Evolutionary conservation across 2,113 vertebrate genomes (phyloP).

Genomic region (Clarias gariepinus): DNA sequence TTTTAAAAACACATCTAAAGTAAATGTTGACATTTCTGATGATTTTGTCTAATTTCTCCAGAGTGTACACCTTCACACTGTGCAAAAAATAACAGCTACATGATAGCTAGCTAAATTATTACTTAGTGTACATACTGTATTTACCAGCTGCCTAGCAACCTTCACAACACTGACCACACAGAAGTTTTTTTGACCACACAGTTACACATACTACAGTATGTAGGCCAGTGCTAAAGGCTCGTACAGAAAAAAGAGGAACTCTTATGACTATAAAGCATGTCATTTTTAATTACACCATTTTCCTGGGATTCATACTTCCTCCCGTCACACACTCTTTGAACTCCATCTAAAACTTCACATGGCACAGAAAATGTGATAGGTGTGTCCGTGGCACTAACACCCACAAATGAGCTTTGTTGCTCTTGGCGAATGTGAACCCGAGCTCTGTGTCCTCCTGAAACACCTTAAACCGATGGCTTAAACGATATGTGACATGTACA

Average conservation of each 20-base stretch:
- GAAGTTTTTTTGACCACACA: slow-evolving; percentile 1
- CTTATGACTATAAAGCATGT: slow-evolving; percentile 1
- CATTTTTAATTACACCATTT: slow-evolving; percentile 10
- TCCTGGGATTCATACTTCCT: slow-evolving; percentile 4
- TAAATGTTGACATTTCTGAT: too few relatives aligned
- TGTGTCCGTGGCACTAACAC: background rate
- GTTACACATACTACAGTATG: background rate
- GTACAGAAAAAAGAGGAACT: slow-evolving; percentile 3
- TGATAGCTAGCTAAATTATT: background rate
- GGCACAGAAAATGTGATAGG: slow-evolving; percentile 13
- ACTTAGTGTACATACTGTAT: background rate
- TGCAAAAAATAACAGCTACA: background rate
- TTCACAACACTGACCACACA: too few relatives aligned
- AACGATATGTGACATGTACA: slow-evolving; percentile 14
- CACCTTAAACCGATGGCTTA: slow-evolving; percentile 27
- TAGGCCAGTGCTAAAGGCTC: background rate
- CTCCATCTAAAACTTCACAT: background rate
- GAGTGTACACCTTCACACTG: background rate
- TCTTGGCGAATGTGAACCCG: background rate
- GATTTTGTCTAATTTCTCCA: background rate
- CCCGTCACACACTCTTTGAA: background rate
- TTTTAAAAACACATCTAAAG: background rate
- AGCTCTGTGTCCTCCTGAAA: slow-evolving; percentile 1
- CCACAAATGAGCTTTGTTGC: background rate
- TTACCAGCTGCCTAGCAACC: background rate